Conservation (phyloP, 2,797 vertebrate species). For the Bufotes viridis region DNA sequence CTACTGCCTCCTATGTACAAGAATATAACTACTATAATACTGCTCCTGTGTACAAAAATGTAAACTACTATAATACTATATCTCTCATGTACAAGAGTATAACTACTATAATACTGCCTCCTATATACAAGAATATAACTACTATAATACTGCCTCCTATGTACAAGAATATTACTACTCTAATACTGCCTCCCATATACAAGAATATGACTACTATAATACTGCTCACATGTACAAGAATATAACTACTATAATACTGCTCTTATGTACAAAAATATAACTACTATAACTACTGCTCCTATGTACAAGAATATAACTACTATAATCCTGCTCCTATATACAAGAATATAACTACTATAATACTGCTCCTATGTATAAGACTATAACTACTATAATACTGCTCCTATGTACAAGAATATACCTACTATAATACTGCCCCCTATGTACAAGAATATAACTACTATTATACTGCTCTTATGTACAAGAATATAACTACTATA, state of each 20-base stretch:
- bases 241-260: not conserved
- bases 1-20: not conserved
- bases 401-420: too few relatives aligned
- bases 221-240: not conserved
- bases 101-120: not conserved
- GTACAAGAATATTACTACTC: not conserved
- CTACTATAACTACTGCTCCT: not conserved
- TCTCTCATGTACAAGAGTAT: not conserved
- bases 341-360: too few relatives aligned
- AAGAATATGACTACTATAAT: not conserved
- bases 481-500: slow-evolving; percentile 3
- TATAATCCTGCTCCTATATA: too few relatives aligned
- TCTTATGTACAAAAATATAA: not conserved
- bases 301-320: not conserved
- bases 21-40: slow-evolving; percentile 4
- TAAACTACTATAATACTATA: not conserved
- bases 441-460: not conserved
- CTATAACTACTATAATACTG: too few relatives aligned
- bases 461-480: not conserved
- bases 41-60: not conserved
- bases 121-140: not conserved
- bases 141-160: not conserved
- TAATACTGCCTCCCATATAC: not conserved
- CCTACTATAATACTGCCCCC: too few relatives aligned
- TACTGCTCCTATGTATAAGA: too few relatives aligned